A percentile compares a stretch with the other conserved stretches of the same genome.
phyloP scores from a whole-genome alignment of 2,888 invertebrate genomes.

The Limnephilus lunatus region DNA sequence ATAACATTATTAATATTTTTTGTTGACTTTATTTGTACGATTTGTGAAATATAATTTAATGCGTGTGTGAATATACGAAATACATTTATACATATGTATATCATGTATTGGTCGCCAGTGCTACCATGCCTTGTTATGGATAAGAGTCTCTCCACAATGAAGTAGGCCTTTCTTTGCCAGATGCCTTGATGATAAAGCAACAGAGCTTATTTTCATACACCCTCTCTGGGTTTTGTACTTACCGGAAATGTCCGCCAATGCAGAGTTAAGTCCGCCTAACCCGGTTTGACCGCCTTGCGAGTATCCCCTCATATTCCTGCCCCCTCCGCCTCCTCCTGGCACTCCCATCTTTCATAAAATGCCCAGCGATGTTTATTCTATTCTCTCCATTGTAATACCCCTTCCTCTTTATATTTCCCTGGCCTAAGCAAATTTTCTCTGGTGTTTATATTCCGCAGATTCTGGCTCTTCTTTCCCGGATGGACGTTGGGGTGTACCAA shows the following conservation, averaged over 20 bases:
- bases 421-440: conserved; percentile 78
- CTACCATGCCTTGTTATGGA: background rate
- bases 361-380: conserved; percentile 69
- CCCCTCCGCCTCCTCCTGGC: background rate
- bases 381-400: conserved; percentile 68
- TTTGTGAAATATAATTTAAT: background rate
- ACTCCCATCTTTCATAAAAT: conserved; percentile 65
- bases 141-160: background rate
- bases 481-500: conserved; percentile 35
- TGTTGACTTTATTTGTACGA: background rate
- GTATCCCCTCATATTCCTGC: conserved; percentile 51
- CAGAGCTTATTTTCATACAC: background rate
- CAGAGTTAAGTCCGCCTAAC: conserved; percentile 59
- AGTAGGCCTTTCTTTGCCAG: background rate
- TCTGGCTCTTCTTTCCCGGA: conserved; percentile 67
- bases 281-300: conserved; percentile 63
- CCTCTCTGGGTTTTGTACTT: background rate
- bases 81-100: background rate
- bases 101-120: background rate
- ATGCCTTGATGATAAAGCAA: background rate
- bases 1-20: background rate
- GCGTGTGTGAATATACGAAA: background rate
- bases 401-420: conserved; percentile 72
- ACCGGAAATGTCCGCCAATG: conserved; percentile 52
- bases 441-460: conserved; percentile 66